These are phyloP conservation scores for Ptilonorhynchus violaceus DNA, from an alignment of 2,113 vertebrate species.

Conservation along the genomic window DNA sequence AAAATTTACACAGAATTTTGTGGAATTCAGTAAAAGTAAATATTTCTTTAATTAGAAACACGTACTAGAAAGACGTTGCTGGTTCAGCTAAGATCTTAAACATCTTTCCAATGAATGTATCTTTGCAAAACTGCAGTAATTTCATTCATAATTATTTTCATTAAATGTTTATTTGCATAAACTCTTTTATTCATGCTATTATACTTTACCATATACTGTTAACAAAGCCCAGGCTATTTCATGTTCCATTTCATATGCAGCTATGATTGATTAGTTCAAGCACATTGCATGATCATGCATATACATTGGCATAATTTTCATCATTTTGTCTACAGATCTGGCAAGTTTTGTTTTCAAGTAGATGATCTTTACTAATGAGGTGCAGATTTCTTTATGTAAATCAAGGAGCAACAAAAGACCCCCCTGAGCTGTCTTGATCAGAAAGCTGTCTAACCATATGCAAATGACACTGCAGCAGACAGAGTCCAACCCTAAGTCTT, in stretches of 20 bases:
- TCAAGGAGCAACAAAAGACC: neutral
- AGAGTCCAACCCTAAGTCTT: neutral
- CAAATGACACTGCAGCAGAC: neutral
- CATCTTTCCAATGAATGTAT: neutral
- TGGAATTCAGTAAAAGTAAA: neutral
- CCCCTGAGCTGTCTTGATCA: neutral
- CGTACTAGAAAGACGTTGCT: neutral
- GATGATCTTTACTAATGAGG: slow-evolving; percentile 7
- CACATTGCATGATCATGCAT: slow-evolving; percentile 42
- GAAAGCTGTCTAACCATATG: neutral
- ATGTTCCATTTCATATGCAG: slow-evolving; percentile 9
- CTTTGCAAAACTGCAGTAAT: neutral
- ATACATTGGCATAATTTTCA: slow-evolving; percentile 9
- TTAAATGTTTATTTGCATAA: slow-evolving; percentile 33
- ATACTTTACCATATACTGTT: neutral
- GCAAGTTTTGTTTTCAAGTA: neutral
- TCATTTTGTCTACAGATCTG: neutral
- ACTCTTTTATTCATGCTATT: slow-evolving; percentile 30
- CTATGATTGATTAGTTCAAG: slow-evolving; percentile 35
- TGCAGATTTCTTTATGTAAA: neutral
- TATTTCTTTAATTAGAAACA: neutral
- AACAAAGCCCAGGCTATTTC: slow-evolving; percentile 31
- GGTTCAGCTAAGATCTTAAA: neutral
- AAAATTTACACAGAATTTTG: neutral
- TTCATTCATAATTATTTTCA: slow-evolving; percentile 40